A percentile compares a stretch with the other conserved stretches of the same genome.
Conservation (phyloP, 2,113 vertebrate species). For the Carassius auratus region DNA sequence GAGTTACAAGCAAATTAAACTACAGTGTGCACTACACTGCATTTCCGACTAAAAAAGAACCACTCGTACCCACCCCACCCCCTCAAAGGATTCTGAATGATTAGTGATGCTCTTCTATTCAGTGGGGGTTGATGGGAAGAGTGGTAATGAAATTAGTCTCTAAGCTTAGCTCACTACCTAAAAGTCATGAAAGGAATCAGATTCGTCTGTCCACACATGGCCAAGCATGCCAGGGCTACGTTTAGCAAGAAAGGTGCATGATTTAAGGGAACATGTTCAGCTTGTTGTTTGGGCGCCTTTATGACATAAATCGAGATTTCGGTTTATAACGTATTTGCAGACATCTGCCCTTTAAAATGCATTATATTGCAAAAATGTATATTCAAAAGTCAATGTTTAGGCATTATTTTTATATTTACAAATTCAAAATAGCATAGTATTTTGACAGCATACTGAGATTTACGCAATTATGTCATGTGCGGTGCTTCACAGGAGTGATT, state of each 20-base stretch:
- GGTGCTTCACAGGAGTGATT: no score
- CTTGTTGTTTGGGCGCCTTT: background rate
- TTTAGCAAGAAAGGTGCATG: background rate
- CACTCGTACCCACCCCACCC: slow-evolving; percentile 20
- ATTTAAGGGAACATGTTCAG: background rate
- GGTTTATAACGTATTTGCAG: background rate
- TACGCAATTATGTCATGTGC: no score
- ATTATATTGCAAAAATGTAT: background rate
- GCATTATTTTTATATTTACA: no score
- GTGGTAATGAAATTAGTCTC: slow-evolving; percentile 76
- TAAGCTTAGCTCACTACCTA: slow-evolving; percentile 63
- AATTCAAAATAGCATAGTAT: no score
- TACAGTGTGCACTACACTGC: background rate
- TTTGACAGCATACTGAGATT: no score
- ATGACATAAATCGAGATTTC: background rate
- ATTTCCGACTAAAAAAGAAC: slow-evolving; percentile 39
- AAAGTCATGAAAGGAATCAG: slow-evolving; percentile 58
- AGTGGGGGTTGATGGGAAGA: slow-evolving; percentile 46
- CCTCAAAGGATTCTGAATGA: slow-evolving; percentile 66
- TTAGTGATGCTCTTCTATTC: slow-evolving; percentile 67
- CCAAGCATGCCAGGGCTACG: background rate
- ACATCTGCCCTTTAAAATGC: background rate
- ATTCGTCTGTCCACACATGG: slow-evolving; percentile 63
- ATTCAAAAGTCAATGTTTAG: no score
- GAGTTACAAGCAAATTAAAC: no score